These are phyloP conservation scores for Argyresthia goedartella DNA, from an alignment of 2,888 invertebrate genomes.

Conservation along the genomic window DNA sequence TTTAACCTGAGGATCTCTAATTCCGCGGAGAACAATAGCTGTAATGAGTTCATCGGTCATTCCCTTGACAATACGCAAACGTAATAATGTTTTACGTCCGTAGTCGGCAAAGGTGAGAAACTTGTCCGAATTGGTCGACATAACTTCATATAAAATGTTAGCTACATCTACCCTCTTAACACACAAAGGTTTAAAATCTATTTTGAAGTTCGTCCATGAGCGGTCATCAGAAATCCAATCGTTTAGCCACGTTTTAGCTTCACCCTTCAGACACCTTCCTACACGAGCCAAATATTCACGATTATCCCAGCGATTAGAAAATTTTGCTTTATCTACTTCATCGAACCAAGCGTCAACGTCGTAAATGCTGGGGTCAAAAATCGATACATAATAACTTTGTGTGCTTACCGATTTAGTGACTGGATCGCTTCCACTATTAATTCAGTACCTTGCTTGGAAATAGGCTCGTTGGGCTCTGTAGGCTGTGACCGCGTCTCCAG, in stretches of 20 bases:
- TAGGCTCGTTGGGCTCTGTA: not conserved
- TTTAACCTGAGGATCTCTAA: not conserved
- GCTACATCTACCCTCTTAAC: not conserved
- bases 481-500: not conserved
- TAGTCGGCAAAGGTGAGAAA: not conserved
- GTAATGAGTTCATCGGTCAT: not conserved
- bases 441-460: not conserved
- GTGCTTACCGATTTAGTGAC: not conserved
- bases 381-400: not conserved
- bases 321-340: constrained; percentile 1
- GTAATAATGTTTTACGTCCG: not conserved
- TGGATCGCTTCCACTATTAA: not conserved
- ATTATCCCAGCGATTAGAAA: constrained; percentile 3
- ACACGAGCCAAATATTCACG: constrained; percentile 4
- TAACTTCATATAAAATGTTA: not conserved
- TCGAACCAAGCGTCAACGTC: constrained; percentile 1
- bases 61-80: not conserved
- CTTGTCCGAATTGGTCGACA: not conserved
- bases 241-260: not conserved
- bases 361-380: not conserved
- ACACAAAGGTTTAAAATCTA: not conserved
- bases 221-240: not conserved
- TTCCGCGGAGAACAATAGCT: not conserved
- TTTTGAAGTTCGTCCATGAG: not conserved
- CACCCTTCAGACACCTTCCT: constrained; percentile 3